phyloP scores from a whole-genome alignment of 2,113 vertebrate genomes.

The Rhabdomys dilectus region DNA sequence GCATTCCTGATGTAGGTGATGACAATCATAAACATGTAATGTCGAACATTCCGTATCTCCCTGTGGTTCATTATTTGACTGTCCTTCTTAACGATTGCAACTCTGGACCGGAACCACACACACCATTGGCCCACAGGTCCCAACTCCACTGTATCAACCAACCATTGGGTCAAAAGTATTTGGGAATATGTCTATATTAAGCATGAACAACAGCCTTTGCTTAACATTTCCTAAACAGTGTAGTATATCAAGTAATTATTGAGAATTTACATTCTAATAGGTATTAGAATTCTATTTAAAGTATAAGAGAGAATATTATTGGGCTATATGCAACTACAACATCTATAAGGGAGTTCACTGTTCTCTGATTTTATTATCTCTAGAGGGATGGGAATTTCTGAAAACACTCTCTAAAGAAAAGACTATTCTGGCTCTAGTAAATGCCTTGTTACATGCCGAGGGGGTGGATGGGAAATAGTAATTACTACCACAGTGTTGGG shows the following conservation, averaged over 20 bases:
- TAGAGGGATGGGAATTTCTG: neutral
- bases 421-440: neutral
- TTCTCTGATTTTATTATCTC: neutral
- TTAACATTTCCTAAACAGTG: neutral
- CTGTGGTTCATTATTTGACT: neutral
- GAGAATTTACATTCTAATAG: neutral
- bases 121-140: neutral
- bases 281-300: neutral
- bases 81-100: neutral
- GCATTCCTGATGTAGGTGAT: neutral
- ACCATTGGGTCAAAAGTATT: neutral
- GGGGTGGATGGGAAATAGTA: neutral
- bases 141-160: neutral
- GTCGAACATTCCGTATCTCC: neutral
- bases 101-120: neutral
- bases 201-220: neutral
- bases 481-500: neutral
- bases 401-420: neutral
- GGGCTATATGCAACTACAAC: neutral
- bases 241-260: neutral
- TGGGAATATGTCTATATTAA: neutral
- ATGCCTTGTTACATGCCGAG: neutral
- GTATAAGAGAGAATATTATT: neutral
- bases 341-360: neutral
- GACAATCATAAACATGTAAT: constrained; percentile 4